Evolutionary conservation across 1,140 invertebrate species (phyloP), one percentile per base, ranked within the genome.

Genomic region (Ectropis grisescens): DNA sequence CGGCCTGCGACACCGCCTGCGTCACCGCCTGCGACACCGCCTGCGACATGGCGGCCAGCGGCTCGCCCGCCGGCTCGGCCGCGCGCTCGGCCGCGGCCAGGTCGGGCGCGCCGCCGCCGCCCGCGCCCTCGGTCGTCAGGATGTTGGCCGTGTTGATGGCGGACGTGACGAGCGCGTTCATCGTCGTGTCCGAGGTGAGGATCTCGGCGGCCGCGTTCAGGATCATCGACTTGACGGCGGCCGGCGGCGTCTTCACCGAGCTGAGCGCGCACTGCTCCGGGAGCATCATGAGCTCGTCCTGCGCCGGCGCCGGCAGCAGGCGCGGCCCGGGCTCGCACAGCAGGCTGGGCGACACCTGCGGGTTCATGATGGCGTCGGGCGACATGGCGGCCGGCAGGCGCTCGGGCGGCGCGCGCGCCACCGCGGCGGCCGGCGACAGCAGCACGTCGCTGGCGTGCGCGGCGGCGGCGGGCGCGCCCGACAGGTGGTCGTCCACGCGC

Each of bases 221-320:
- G 34, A 89, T 84, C 76, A 89, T 87, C 24, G 84, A 87, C 58
- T 88, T 88, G 33, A 89, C 87, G 10, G 86, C 84, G n/a, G 89
- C 87, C 0, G 86, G 84, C 1, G 88, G 81, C 26, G 89, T 83
- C 24, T 84, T 86, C 23, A 85, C 84, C 8, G 68, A 54, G 29
- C 76, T 84, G 34, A 84, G 55, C 5, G 55, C 48, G 39, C 82
- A 49, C 10, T 68, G 61, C 11, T 75, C 64, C 0, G 68, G 46
- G 13, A 75, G 58, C 58, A 82, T 70, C 65, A 80, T 61, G n/a
- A 72, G 60, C 28, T 79, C 74, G 28, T 67, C 67, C 35, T 71
- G 69, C 30, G 44, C 11, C 6, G 60, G 30, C 36, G 42, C 68
- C 28, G 81, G 41, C 16, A 79, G 50, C 13, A 69, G 64, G 26